Conservation (phyloP, 2,113 vertebrate genomes). For the Orthochromis malagaraziensis region DNA sequence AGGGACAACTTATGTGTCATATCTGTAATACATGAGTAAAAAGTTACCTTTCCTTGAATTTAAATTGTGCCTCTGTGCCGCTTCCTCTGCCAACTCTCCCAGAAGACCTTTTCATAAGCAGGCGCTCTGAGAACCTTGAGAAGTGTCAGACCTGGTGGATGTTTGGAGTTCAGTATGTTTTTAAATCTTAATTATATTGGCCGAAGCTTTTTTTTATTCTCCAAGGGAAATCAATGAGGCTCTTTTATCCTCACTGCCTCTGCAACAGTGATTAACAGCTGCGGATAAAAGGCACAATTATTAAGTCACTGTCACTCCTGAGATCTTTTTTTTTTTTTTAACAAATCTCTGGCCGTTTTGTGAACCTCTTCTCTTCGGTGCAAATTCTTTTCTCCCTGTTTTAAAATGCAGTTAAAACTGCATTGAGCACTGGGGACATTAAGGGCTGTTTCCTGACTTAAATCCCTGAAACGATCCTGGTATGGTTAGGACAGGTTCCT, state of each 20-base stretch:
- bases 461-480: background rate
- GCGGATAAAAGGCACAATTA: slow-evolving; percentile 41
- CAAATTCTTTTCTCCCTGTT: background rate
- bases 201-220: slow-evolving; percentile 37
- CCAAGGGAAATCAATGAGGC: slow-evolving; percentile 55
- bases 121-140: slow-evolving; percentile 35
- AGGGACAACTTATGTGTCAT: background rate
- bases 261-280: slow-evolving; percentile 42
- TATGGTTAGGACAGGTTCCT: background rate
- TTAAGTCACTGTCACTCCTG: slow-evolving; percentile 2
- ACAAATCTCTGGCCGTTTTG: background rate
- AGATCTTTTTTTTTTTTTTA: background rate
- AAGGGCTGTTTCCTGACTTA: background rate
- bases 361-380: background rate
- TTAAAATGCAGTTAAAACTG: background rate
- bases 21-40: background rate
- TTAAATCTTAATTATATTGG: slow-evolving; percentile 60
- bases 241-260: slow-evolving; percentile 38
- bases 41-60: slow-evolving; percentile 2
- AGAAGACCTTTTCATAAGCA: slow-evolving; percentile 32
- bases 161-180: slow-evolving; percentile 46
- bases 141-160: slow-evolving; percentile 40
- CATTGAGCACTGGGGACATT: background rate
- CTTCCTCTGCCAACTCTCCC: background rate
- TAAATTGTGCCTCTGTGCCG: background rate